Conservation (phyloP, 2,888 invertebrate species). For the Ecliptopera silaceata region DNA sequence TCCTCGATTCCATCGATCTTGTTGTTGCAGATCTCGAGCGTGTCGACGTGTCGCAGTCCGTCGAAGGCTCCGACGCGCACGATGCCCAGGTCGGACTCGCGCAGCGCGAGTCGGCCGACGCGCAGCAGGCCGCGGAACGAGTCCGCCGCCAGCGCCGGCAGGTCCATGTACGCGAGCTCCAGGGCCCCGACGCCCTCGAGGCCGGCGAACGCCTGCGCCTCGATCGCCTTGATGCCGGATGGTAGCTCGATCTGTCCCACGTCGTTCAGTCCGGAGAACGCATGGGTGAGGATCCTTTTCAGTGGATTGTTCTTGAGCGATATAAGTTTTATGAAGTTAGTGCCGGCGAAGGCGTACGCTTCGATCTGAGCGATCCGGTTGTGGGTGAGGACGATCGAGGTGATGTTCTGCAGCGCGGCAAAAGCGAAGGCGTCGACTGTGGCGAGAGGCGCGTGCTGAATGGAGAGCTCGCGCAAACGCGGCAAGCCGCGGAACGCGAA, state of each 20-base stretch:
- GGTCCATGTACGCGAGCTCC: slow-evolving; percentile 92
- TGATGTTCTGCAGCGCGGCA: slow-evolving; percentile 91
- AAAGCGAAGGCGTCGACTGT: slow-evolving; percentile 93
- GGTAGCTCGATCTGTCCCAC: slow-evolving; percentile 93
- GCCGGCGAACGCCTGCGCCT: slow-evolving; percentile 91
- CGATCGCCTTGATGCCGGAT: slow-evolving; percentile 88
- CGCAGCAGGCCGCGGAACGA: slow-evolving; percentile 91
- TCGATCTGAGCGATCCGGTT: slow-evolving; percentile 88
- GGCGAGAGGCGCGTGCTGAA: slow-evolving; percentile 92
- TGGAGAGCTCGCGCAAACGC: slow-evolving; percentile 89
- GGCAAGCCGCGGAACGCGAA: slow-evolving; percentile 94
- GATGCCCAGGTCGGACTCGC: slow-evolving; percentile 91
- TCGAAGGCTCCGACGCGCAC: slow-evolving; percentile 89
- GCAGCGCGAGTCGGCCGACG: slow-evolving; percentile 88
- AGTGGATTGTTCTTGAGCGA: slow-evolving; percentile 93
- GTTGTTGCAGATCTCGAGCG: slow-evolving; percentile 90
- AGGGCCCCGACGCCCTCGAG: slow-evolving; percentile 91
- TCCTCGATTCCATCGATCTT: slow-evolving; percentile 93
- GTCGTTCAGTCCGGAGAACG: slow-evolving; percentile 92
- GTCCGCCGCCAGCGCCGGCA: slow-evolving; percentile 86
- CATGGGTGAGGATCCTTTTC: slow-evolving; percentile 90
- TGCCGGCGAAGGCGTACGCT: slow-evolving; percentile 93
- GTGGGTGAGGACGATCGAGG: slow-evolving; percentile 86
- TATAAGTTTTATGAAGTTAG: slow-evolving; percentile 91
- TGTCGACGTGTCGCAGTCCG: slow-evolving; percentile 88